Evolutionary conservation across 2,113 vertebrate species (phyloP).

Genomic region (Antidorcas marsupialis): DNA sequence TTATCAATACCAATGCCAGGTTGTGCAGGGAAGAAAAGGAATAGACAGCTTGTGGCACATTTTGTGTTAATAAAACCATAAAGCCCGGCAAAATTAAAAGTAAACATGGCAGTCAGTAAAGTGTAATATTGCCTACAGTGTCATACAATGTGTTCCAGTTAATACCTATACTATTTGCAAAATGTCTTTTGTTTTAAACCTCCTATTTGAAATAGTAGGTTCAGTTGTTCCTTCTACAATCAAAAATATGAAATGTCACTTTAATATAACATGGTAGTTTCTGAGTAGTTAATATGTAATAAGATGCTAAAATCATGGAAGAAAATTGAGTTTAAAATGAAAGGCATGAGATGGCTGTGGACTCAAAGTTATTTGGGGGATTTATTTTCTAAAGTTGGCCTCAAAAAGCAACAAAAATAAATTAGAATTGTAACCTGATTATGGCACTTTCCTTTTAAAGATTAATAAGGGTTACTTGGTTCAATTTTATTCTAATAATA

Average conservation of each 20-base stretch:
- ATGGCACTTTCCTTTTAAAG: conserved; percentile 50
- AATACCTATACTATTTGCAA: background rate
- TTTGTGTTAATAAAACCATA: background rate
- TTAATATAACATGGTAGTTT: conserved; percentile 10
- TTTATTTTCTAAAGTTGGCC: background rate
- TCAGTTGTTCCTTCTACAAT: conserved; percentile 21
- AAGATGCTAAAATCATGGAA: background rate
- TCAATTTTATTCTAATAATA: conserved; percentile 45
- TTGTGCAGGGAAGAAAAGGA: background rate
- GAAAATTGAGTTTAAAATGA: conserved; percentile 16
- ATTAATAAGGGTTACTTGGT: conserved; percentile 29
- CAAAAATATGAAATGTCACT: background rate
- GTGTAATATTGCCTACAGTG: background rate
- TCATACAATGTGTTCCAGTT: background rate
- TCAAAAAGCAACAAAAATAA: conserved; percentile 1
- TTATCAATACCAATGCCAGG: background rate
- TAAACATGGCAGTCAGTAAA: background rate
- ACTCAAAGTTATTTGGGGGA: background rate
- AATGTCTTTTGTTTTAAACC: conserved; percentile 1
- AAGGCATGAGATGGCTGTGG: background rate
- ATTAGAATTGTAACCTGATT: conserved; percentile 29
- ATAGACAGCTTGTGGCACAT: background rate
- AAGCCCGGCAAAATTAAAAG: background rate
- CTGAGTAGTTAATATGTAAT: background rate
- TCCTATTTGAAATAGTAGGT: background rate